phyloP scores from a whole-genome alignment of 2,888 invertebrate species.

The Meloe dianella region DNA sequence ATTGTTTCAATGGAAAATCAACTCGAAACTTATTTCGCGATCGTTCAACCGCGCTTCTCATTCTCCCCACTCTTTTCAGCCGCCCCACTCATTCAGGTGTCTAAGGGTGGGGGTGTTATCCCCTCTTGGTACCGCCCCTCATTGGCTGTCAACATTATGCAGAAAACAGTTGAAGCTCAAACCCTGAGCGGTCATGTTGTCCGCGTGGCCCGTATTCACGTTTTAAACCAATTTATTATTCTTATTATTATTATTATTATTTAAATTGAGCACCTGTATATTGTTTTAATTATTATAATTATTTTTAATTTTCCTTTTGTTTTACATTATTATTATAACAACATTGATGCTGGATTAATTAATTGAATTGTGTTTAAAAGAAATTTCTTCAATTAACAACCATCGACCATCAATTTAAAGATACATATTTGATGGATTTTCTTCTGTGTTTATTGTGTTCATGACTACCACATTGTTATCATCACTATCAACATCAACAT shows the following conservation, averaged over 20 bases:
- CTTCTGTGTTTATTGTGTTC: conserved; percentile 44
- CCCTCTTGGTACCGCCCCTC: conserved; percentile 60
- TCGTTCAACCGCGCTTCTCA: conserved; percentile 56
- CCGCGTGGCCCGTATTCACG: conserved; percentile 56
- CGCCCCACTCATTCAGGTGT: conserved; percentile 53
- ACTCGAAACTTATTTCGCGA: conserved; percentile 59
- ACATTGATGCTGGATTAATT: conserved; percentile 11
- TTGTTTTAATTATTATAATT: conserved; percentile 31
- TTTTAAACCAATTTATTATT: conserved; percentile 37
- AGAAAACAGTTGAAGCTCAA: conserved; percentile 60
- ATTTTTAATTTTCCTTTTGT: background rate
- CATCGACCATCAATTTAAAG: background rate
- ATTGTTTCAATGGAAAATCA: conserved; percentile 54
- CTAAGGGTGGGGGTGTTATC: conserved; percentile 55
- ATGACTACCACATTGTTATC: conserved; percentile 35
- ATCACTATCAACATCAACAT: background rate
- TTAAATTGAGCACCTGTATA: conserved; percentile 48
- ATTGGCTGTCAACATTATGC: conserved; percentile 60
- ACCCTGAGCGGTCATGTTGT: conserved; percentile 59
- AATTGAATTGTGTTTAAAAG: conserved; percentile 31
- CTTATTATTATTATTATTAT: conserved; percentile 42
- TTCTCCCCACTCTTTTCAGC: conserved; percentile 44
- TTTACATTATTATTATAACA: conserved; percentile 16
- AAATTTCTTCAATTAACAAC: background rate
- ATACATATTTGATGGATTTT: conserved; percentile 34